Evolutionary conservation across 35 echinoderm and acorn worm genomes (phyloP).

Genomic region (Lytechinus pictus): DNA sequence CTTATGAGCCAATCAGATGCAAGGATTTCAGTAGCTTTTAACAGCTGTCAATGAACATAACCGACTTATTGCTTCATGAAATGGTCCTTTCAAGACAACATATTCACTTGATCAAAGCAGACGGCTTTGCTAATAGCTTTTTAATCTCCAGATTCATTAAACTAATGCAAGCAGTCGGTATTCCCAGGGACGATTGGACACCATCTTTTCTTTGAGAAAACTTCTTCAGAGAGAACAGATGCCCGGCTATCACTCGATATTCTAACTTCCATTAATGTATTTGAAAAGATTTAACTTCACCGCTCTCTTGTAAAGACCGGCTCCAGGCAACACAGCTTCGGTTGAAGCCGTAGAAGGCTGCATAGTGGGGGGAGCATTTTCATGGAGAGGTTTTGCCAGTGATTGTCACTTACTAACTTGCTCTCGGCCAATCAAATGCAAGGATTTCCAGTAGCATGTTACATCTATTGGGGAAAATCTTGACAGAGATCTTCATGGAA

Average conservation of each 20-base stretch:
- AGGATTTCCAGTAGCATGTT: too few relatives aligned
- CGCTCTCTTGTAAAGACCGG: background rate
- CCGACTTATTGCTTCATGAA: too few relatives aligned
- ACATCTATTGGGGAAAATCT: too few relatives aligned
- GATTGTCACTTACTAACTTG: too few relatives aligned
- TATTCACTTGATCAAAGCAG: background rate
- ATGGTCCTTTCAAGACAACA: background rate
- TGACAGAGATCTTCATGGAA: background rate
- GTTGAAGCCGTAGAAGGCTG: background rate
- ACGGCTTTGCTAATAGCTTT: background rate
- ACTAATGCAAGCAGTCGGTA: background rate
- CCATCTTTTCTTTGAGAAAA: background rate
- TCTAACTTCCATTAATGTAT: constrained; percentile 4
- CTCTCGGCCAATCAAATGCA: too few relatives aligned
- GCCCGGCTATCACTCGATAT: background rate
- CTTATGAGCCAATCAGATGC: too few relatives aligned
- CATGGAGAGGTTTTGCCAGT: too few relatives aligned
- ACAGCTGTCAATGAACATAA: too few relatives aligned
- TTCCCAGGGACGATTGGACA: background rate
- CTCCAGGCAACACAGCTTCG: background rate
- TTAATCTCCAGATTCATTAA: background rate
- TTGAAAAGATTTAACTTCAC: background rate
- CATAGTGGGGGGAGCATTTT: too few relatives aligned
- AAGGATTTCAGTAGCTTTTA: too few relatives aligned
- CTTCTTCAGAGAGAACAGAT: background rate